phyloP scores from a whole-genome alignment of 2,888 invertebrate genomes.

The Drosophila mercatorum region DNA sequence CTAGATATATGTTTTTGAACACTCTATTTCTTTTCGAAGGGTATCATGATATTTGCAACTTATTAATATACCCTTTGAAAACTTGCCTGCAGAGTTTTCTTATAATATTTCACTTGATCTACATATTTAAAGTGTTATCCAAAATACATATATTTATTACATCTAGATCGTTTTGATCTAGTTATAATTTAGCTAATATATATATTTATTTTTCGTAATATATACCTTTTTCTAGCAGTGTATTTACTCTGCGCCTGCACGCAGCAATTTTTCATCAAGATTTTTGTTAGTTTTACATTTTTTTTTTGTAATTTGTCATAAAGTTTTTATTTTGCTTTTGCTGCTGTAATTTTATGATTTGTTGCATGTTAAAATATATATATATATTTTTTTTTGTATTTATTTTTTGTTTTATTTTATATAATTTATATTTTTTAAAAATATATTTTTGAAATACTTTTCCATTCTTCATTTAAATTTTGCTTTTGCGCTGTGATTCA shows the following conservation, averaged over 20 bases:
- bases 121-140: too few relatives aligned
- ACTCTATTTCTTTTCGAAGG: not conserved
- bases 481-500: constrained; percentile 56
- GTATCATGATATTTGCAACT: not conserved
- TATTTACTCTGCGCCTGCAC: not conserved
- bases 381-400: constrained; percentile 26
- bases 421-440: not conserved
- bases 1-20: not conserved
- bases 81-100: too few relatives aligned
- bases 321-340: not conserved
- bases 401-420: not conserved
- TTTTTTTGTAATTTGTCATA: not conserved
- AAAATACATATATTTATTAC: not conserved
- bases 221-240: not conserved
- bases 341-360: constrained; percentile 46
- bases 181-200: not conserved
- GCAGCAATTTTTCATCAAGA: not conserved
- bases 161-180: not conserved
- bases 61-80: too few relatives aligned
- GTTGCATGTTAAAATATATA: constrained; percentile 31
- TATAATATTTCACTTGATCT: too few relatives aligned
- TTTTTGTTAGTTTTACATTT: constrained; percentile 17
- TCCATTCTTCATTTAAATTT: constrained; percentile 30
- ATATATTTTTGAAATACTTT: constrained; percentile 38
- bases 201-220: not conserved